A percentile compares a stretch with the other conserved stretches of the same genome.
These are phyloP conservation scores for Nematolebias whitei DNA, from an alignment of 2,113 vertebrate species.

Conservation along the genomic window DNA sequence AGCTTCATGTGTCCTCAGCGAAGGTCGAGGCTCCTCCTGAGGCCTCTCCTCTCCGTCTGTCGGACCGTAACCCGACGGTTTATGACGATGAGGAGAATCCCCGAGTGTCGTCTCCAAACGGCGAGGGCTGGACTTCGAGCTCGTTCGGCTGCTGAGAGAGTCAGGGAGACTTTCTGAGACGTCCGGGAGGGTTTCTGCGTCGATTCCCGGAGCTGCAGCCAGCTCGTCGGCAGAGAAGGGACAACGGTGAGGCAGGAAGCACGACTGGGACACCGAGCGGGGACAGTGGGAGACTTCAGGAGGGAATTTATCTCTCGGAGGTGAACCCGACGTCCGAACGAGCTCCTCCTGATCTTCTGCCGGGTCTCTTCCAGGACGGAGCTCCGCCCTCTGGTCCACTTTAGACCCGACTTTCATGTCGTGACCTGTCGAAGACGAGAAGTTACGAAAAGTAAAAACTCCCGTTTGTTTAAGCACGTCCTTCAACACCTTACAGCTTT, in stretches of 20 bases:
- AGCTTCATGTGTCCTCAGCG: too few species aligned
- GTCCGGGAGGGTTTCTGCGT: conserved; percentile 67
- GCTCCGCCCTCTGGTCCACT: background rate
- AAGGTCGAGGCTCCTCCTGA: background rate
- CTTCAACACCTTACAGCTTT: too few species aligned
- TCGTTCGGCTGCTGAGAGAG: too few species aligned
- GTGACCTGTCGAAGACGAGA: too few species aligned
- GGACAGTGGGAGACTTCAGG: background rate
- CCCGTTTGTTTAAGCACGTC: too few species aligned
- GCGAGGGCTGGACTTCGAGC: conserved; percentile 16
- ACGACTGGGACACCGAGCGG: conserved; percentile 19
- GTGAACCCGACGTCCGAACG: too few species aligned
- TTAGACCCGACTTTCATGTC: too few species aligned
- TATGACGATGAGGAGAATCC: background rate
- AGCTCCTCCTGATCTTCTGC: too few species aligned
- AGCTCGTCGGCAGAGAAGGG: conserved; percentile 41
- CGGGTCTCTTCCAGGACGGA: background rate
- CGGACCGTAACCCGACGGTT: background rate
- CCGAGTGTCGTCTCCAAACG: too few species aligned
- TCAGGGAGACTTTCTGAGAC: conserved; percentile 51
- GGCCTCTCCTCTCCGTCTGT: background rate
- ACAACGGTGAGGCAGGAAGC: conserved; percentile 16
- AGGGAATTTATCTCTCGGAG: background rate
- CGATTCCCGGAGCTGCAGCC: conserved; percentile 22
- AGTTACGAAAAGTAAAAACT: too few species aligned